Percentiles rank a stretch among this genome's conserved stretches.
Conservation (phyloP, 2,113 vertebrate species). For the Azemiops feae region DNA sequence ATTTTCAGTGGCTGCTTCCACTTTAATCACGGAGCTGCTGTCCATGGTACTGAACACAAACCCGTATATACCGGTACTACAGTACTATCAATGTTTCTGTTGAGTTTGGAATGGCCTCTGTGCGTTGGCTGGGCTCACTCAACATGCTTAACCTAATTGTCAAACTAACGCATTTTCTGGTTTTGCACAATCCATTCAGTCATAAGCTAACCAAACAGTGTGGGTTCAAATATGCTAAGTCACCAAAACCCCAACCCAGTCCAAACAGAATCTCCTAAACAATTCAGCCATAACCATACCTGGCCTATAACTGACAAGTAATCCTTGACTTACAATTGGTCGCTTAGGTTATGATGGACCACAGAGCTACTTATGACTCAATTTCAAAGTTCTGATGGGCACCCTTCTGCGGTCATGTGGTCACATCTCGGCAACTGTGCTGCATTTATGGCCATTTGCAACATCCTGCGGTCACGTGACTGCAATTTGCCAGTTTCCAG, state of each 20-base stretch:
- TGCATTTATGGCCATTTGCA: too few relatives aligned
- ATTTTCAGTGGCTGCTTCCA: neutral
- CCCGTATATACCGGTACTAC: neutral
- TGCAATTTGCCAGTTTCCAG: too few relatives aligned
- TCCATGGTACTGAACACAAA: neutral
- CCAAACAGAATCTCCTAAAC: neutral
- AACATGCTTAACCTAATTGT: neutral
- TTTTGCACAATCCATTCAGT: neutral
- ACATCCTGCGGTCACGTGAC: too few relatives aligned
- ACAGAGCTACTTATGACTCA: neutral
- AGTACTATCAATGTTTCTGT: neutral
- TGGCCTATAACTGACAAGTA: neutral
- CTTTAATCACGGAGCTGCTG: neutral
- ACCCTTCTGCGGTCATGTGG: neutral
- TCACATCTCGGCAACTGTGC: too few relatives aligned
- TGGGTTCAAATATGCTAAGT: neutral
- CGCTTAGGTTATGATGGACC: neutral
- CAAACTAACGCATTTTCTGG: neutral
- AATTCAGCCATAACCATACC: neutral
- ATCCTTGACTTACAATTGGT: neutral
- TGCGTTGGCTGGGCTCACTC: neutral
- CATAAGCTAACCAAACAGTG: neutral
- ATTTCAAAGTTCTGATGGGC: neutral
- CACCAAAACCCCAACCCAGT: neutral
- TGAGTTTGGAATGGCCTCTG: neutral